These are phyloP conservation scores for Okapia johnstoni DNA, from an alignment of 2,113 vertebrate species.

Conservation along the genomic window DNA sequence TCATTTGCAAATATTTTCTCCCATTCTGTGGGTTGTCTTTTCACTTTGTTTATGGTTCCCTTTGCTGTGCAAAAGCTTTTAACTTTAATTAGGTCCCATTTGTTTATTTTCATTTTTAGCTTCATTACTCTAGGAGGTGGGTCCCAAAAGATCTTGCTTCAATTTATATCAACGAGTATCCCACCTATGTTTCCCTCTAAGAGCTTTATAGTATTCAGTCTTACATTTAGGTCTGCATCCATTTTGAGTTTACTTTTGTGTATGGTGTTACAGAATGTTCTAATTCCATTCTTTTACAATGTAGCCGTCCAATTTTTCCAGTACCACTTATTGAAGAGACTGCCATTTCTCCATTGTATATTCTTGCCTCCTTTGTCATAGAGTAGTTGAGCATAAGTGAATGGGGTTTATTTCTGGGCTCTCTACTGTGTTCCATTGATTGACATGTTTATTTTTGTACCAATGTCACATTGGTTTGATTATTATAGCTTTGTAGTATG, in stretches of 20 bases:
- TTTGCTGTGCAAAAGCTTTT: not conserved
- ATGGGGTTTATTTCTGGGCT: not conserved
- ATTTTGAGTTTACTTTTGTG: not conserved
- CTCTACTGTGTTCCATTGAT: not conserved
- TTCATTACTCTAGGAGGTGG: not conserved
- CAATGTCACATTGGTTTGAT: not conserved
- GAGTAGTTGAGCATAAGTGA: not conserved
- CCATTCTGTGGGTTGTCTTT: not conserved
- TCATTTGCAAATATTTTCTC: not conserved
- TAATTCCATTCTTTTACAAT: not conserved
- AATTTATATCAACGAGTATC: not conserved
- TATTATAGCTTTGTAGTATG: not conserved
- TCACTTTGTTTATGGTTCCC: not conserved
- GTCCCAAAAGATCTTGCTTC: not conserved
- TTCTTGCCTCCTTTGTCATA: not conserved
- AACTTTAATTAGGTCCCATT: not conserved
- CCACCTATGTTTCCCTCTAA: not conserved
- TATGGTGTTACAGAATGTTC: not conserved
- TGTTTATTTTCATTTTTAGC: not conserved
- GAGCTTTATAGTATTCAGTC: not conserved
- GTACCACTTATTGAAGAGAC: not conserved
- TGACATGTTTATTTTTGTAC: not conserved
- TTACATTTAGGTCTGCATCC: not conserved
- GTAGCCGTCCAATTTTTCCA: not conserved
- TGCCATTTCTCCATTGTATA: not conserved